Percentiles rank a stretch among this genome's conserved stretches.
Evolutionary conservation across 1,140 invertebrate species (phyloP).

Genomic region (Magallana ariakensis): DNA sequence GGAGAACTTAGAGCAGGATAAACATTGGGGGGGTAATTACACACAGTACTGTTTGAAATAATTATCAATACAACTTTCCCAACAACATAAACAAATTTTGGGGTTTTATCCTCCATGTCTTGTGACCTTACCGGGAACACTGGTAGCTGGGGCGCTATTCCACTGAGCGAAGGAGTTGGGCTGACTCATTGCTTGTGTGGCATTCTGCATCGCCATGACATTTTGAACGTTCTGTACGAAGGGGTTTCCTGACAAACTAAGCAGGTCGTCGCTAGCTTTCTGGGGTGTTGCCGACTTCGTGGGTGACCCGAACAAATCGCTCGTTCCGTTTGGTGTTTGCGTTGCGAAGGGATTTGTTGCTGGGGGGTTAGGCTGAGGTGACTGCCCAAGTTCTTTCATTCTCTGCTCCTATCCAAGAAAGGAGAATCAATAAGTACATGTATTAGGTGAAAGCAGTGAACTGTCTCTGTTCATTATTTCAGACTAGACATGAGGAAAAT

Average conservation of each 20-base stretch:
- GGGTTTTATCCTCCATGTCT: not conserved
- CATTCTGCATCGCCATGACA: constrained; percentile 69
- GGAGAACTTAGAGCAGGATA: no score
- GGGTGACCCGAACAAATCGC: constrained; percentile 75
- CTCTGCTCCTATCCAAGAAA: constrained; percentile 69
- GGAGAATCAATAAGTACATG: not conserved
- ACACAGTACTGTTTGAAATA: no score
- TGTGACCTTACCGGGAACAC: constrained; percentile 42
- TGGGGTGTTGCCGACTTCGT: constrained; percentile 68
- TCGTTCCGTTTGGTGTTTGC: constrained; percentile 69
- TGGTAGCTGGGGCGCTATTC: constrained; percentile 44
- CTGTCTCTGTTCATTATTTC: no score
- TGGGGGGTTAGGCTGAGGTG: constrained; percentile 49
- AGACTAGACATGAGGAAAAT: no score
- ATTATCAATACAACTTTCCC: no score
- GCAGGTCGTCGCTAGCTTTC: constrained; percentile 92
- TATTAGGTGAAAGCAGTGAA: no score
- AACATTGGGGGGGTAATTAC: no score
- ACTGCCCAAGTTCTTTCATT: constrained; percentile 66
- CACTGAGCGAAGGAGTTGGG: constrained; percentile 56
- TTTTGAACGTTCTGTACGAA: constrained; percentile 87
- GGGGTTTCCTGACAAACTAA: constrained; percentile 91
- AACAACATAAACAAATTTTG: no score
- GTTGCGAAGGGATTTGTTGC: constrained; percentile 85
- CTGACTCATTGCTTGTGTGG: constrained; percentile 52